Base-by-base conservation (phyloP, 2,113 vertebrate genomes). In the Isurus oxyrinchus region DNA sequence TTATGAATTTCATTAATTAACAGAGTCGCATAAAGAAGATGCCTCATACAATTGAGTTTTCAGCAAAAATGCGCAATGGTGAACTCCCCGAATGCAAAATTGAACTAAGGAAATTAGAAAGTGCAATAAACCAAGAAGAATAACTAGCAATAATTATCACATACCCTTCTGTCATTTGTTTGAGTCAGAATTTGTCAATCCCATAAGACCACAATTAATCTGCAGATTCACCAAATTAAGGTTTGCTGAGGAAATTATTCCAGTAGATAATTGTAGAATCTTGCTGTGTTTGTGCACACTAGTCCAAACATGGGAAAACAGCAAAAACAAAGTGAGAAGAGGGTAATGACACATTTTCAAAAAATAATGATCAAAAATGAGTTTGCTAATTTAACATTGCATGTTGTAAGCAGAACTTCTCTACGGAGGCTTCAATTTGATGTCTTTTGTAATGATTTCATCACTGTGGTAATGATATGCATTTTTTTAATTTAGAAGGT, bases 1-100 rank as follows among this genome's bases (percentile, higher is more conserved):
- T 95, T 95, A 95, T 95, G 94, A 95, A 95, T 95, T 95, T 72
- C 94, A 95, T 95, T 95, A 95, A 95, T 95, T 95, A 95, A 67
- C 27, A 72, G 40, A 72, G 44, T 35, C 10, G 10, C 67, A 53
- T 72, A 31, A 72, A 95, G 44, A 72, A 61, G 44, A 95, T 95
- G 67, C 67, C 49, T 53, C 40, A 55, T 72, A 55, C 94, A 95
- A 76, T 95, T 53, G 94, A 72, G 49, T 55, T 95, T 69, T 95
- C 94, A 55, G 67, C 67, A 95, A 95, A 53, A 55, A 76, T 95
- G 27, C 55, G 67, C 94, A 35, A 55, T 55, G 44, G 94, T 95
- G 66, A 72, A 95, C 67, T 95, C 66, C 66, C 31, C 2, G 25
- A 95, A 72, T 95, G 40, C 67, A 95, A 76, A 49, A 72, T 40